These are phyloP conservation scores for Macroramphosus scolopax DNA, from an alignment of 2,797 vertebrate species.

Conservation along the genomic window DNA sequence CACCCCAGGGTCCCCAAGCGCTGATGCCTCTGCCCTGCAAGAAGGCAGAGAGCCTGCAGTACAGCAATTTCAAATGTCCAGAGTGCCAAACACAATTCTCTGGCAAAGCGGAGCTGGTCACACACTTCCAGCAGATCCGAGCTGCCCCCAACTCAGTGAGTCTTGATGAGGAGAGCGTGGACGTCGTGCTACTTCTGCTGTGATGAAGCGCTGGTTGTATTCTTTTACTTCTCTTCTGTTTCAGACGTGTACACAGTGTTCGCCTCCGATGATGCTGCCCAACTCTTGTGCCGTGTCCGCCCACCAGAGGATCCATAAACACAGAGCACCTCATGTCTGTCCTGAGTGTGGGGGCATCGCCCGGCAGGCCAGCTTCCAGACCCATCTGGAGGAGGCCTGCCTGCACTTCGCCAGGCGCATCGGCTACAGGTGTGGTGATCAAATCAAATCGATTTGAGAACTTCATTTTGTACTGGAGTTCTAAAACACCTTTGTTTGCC, in stretches of 20 bases:
- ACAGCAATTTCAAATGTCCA: conserved; percentile 86
- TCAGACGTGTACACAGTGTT: conserved; percentile 89
- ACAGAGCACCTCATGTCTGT: conserved; percentile 89
- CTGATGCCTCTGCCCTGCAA: conserved; percentile 79
- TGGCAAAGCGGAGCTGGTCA: conserved; percentile 85
- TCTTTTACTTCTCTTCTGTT: neutral
- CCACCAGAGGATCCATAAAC: conserved; percentile 93
- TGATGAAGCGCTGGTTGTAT: neutral
- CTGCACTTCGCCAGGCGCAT: conserved; percentile 93
- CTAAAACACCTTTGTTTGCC: too few species aligned
- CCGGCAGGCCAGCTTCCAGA: conserved; percentile 84
- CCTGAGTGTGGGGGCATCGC: conserved; percentile 92
- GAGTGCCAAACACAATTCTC: conserved; percentile 92
- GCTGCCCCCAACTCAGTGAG: conserved; percentile 77
- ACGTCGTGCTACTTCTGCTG: neutral
- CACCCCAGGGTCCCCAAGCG: conserved; percentile 77
- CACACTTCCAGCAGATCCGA: conserved; percentile 90
- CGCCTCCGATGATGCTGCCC: conserved; percentile 90
- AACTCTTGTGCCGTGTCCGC: conserved; percentile 90
- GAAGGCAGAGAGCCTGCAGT: conserved; percentile 77
- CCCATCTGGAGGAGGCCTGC: conserved; percentile 89
- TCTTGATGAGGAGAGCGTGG: neutral
- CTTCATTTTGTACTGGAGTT: too few species aligned
- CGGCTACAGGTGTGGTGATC: conserved; percentile 86
- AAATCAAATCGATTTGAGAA: too few species aligned